Conservation (phyloP, 2,888 invertebrate genomes). For the Nomada fabriciana region DNA sequence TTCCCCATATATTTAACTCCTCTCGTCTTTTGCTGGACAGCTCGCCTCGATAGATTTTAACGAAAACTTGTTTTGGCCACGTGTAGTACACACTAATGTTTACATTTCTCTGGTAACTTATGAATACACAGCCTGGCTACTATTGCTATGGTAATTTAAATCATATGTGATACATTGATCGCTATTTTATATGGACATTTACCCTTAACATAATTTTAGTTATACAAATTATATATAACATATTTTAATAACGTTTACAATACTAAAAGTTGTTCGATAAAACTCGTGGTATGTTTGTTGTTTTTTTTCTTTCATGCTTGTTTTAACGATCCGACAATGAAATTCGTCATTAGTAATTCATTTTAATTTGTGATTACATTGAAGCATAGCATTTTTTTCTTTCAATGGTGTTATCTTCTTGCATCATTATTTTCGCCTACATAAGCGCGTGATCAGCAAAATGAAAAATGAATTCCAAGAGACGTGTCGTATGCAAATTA, state of each 20-base stretch:
- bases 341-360: slow-evolving; percentile 11
- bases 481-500: slow-evolving; percentile 9
- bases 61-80: slow-evolving; percentile 16
- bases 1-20: slow-evolving; percentile 28
- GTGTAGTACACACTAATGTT: slow-evolving; percentile 3
- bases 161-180: slow-evolving; percentile 25
- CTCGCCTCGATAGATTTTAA: slow-evolving; percentile 16
- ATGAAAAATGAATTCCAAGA: slow-evolving; percentile 4
- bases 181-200: not conserved
- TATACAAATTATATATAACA: slow-evolving; percentile 3
- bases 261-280: not conserved
- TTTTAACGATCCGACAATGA: not conserved
- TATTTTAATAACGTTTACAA: not conserved
- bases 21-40: slow-evolving; percentile 20
- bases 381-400: slow-evolving; percentile 17
- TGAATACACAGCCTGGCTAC: not conserved
- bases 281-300: not conserved
- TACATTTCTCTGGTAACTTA: not conserved
- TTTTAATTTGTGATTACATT: slow-evolving; percentile 1
- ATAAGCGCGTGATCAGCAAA: slow-evolving; percentile 45
- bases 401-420: slow-evolving; percentile 30
- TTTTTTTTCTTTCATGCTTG: not conserved
- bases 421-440: slow-evolving; percentile 38
- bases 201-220: slow-evolving; percentile 2
- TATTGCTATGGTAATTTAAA: not conserved